phyloP scores from a whole-genome alignment of 2,888 invertebrate genomes.

The Oasisia sp. region DNA sequence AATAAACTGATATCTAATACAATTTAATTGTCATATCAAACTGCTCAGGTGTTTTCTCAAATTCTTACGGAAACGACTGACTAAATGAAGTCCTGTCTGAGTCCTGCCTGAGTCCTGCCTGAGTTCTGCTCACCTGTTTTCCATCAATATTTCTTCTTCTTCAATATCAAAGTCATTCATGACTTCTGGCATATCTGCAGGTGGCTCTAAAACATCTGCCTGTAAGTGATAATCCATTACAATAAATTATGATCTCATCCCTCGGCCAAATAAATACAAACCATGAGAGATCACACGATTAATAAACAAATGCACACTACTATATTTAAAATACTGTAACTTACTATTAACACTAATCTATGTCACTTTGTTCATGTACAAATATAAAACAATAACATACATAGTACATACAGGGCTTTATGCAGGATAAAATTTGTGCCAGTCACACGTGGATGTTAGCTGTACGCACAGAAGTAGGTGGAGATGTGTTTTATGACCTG shows the following conservation, averaged over 20 bases:
- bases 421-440: no score
- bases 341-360: not conserved
- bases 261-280: not conserved
- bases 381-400: conserved; percentile 5
- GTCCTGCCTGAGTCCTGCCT: no score
- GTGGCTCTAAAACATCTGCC: conserved; percentile 82
- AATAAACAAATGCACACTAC: not conserved
- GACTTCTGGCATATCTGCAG: conserved; percentile 83
- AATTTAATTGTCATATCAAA: not conserved
- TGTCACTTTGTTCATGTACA: no score
- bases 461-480: no score
- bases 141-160: conserved; percentile 75
- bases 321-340: not conserved
- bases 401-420: not conserved
- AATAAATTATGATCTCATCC: not conserved
- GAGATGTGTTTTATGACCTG: no score
- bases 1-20: not conserved
- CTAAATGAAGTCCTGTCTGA: not conserved
- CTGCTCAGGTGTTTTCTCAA: not conserved
- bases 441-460: no score
- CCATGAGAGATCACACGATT: not conserved
- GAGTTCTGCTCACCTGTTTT: conserved; percentile 61
- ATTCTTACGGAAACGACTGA: not conserved
- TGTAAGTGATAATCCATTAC: conserved; percentile 33
- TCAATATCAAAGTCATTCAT: conserved; percentile 90